Conservation (phyloP, 2,888 invertebrate species). For the Dorcus parallelipipedus region DNA sequence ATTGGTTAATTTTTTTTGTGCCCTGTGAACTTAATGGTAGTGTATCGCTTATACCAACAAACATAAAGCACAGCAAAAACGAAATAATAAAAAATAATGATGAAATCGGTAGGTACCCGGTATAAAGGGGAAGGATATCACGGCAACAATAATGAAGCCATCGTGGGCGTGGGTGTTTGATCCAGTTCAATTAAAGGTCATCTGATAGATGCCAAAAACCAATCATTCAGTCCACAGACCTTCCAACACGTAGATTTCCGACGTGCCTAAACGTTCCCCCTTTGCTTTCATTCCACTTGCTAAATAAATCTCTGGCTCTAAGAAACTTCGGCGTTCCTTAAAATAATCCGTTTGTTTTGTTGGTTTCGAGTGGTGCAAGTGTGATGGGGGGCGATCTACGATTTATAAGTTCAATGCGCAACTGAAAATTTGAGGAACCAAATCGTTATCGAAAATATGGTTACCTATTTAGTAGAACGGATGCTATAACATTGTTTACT, state of each 20-base stretch:
- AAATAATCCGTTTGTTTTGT: too few relatives aligned
- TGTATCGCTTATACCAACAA: too few relatives aligned
- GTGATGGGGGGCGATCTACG: too few relatives aligned
- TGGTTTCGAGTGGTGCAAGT: too few relatives aligned
- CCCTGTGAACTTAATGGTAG: too few relatives aligned
- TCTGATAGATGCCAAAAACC: slow-evolving; percentile 20
- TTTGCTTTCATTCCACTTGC: too few relatives aligned
- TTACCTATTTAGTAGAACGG: slow-evolving; percentile 32
- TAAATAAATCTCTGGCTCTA: too few relatives aligned
- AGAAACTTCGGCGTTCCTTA: too few relatives aligned
- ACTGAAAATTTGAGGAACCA: slow-evolving; percentile 12
- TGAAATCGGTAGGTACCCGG: slow-evolving; percentile 13
- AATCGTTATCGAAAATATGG: slow-evolving; percentile 20
- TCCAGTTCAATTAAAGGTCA: slow-evolving; percentile 25
- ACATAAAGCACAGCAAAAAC: too few relatives aligned
- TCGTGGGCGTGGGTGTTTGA: slow-evolving; percentile 25
- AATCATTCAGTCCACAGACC: slow-evolving; percentile 16
- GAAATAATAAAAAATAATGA: too few relatives aligned
- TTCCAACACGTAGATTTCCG: slow-evolving; percentile 9
- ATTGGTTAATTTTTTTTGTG: too few relatives aligned
- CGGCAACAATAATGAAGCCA: slow-evolving; percentile 24
- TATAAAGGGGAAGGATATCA: slow-evolving; percentile 8
- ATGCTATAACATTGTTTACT: slow-evolving; percentile 41
- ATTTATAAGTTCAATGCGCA: slow-evolving; percentile 1
- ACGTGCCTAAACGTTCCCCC: background rate